Conservation (phyloP, 2,113 vertebrate genomes). For the Calyptommatus sinebrachiatus region DNA sequence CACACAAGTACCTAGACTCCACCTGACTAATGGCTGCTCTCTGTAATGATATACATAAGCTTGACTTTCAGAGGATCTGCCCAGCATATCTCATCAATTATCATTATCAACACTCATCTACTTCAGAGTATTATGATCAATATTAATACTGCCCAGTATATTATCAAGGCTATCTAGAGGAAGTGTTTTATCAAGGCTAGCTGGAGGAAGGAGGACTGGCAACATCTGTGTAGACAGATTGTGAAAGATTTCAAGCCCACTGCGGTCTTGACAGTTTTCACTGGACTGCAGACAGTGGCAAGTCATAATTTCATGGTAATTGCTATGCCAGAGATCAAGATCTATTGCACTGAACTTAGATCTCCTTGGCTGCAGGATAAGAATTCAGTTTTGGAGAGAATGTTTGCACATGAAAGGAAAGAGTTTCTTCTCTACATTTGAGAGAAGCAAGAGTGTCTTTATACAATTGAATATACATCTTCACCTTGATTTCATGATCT, state of each 20-base stretch:
- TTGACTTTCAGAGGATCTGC: neutral
- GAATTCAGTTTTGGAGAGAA: neutral
- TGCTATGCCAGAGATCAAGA: neutral
- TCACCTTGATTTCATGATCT: neutral
- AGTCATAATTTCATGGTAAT: constrained; percentile 3
- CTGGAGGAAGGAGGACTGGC: constrained; percentile 22
- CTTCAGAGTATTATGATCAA: neutral
- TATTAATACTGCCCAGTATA: neutral
- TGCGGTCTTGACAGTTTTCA: constrained; percentile 8
- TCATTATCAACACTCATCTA: constrained; percentile 10
- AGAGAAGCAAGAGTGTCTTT: neutral
- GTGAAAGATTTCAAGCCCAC: neutral
- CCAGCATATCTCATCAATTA: neutral
- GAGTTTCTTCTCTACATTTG: neutral
- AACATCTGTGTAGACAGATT: neutral
- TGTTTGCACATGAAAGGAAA: neutral
- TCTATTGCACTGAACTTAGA: neutral
- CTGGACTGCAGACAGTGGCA: constrained; percentile 2
- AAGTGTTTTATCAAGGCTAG: constrained; percentile 7
- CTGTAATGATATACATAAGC: neutral
- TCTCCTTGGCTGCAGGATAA: neutral
- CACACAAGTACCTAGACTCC: neutral
- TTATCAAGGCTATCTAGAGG: constrained; percentile 13
- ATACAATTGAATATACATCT: neutral
- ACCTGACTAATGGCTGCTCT: neutral